These are phyloP conservation scores for Pseudorhiza aurosa DNA, from an alignment of 30 jellyfish, hydroid and myxozoan genomes.

Conservation along the genomic window DNA sequence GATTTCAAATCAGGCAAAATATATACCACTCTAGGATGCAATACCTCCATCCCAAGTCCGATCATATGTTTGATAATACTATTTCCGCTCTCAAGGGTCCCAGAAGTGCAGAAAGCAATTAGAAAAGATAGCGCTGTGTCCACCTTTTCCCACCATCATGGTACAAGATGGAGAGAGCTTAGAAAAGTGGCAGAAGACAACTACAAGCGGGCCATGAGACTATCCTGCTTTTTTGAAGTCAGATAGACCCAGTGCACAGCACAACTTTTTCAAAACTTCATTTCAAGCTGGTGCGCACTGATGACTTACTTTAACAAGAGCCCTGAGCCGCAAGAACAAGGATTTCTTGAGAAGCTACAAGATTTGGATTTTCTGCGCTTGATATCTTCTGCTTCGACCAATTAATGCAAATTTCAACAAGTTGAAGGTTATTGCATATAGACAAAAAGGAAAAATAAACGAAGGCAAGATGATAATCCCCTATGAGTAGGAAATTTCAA, in stretches of 20 bases:
- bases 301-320: conserved; percentile 3
- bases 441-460: too few relatives aligned
- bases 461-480: too few relatives aligned
- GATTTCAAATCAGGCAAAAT: too few relatives aligned
- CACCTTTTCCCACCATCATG: conserved; percentile 2
- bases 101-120: not conserved
- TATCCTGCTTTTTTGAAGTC: too few relatives aligned
- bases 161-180: conserved; percentile 45
- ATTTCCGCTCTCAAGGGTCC: not conserved
- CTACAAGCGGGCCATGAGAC: conserved; percentile 28
- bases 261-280: conserved; percentile 15
- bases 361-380: conserved; percentile 17
- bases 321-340: conserved; percentile 33
- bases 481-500: too few relatives aligned
- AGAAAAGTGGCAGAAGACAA: conserved; percentile 27
- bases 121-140: not conserved
- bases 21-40: conserved; percentile 11
- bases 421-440: too few relatives aligned
- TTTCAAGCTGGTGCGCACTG: conserved; percentile 25
- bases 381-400: too few relatives aligned
- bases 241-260: conserved; percentile 50
- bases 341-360: conserved; percentile 2
- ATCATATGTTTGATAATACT: conserved; percentile 13
- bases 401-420: too few relatives aligned
- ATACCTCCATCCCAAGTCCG: conserved; percentile 23